Percentiles rank a stretch among this genome's conserved stretches.
These are phyloP conservation scores for Eupeodes corollae DNA, from an alignment of 1,140 invertebrate species.

Conservation along the genomic window DNA sequence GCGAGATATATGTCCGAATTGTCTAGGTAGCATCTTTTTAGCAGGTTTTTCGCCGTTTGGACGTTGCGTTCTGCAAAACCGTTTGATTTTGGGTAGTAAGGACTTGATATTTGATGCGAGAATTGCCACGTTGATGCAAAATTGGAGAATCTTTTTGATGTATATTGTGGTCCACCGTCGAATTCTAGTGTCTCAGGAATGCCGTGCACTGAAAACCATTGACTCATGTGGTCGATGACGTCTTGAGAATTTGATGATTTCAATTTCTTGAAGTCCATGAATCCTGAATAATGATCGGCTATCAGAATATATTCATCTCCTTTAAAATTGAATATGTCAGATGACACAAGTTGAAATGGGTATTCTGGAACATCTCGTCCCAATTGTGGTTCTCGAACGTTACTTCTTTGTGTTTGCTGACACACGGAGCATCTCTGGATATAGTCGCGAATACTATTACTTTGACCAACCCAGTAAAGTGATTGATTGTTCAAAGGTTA, in stretches of 20 bases:
- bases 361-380: background rate
- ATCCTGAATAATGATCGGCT: constrained; percentile 1
- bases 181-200: constrained; percentile 9
- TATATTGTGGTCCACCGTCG: constrained; percentile 10
- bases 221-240: background rate
- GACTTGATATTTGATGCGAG: constrained; percentile 7
- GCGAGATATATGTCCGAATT: background rate
- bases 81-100: constrained; percentile 11
- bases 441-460: constrained; percentile 1
- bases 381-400: constrained; percentile 4
- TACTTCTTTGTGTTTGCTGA: no score
- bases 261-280: background rate
- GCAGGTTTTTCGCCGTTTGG: constrained; percentile 9
- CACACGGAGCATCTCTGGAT: constrained; percentile 3
- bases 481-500: constrained; percentile 9
- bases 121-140: constrained; percentile 12
- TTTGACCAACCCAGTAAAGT: constrained; percentile 2
- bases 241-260: background rate
- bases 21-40: constrained; percentile 10
- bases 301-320: background rate
- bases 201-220: constrained; percentile 8
- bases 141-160: background rate
- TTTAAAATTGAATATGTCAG: background rate
- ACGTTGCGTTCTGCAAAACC: constrained; percentile 13
- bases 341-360: background rate